phyloP scores from a whole-genome alignment of 2,797 vertebrate genomes.

The Masticophis lateralis region DNA sequence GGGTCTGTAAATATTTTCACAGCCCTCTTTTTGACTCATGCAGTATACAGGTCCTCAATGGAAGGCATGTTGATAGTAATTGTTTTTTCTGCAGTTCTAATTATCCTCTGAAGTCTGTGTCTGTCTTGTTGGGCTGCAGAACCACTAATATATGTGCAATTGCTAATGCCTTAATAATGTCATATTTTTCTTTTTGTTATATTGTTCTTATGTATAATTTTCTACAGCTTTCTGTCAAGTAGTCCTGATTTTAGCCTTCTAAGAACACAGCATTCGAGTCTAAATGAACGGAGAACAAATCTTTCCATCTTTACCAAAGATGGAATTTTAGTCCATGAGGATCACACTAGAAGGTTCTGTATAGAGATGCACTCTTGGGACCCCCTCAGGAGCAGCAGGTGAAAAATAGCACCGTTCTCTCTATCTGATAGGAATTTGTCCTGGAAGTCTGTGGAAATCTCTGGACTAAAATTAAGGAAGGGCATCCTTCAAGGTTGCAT shows the following conservation, averaged over 20 bases:
- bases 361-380: background rate
- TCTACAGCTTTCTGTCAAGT: constrained; percentile 32
- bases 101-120: too few species aligned
- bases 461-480: background rate
- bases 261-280: background rate
- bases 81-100: too few species aligned
- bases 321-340: background rate
- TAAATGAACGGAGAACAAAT: constrained; percentile 32
- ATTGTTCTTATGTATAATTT: constrained; percentile 21
- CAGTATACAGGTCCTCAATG: too few species aligned
- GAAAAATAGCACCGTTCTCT: background rate
- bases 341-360: background rate
- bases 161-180: constrained; percentile 25
- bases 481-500: background rate
- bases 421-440: background rate
- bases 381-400: background rate
- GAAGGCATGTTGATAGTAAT: too few species aligned
- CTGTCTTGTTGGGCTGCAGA: too few species aligned
- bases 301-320: background rate
- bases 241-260: background rate
- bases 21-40: too few species aligned
- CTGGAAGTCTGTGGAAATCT: background rate
- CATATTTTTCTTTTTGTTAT: constrained; percentile 16
- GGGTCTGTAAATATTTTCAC: too few species aligned
- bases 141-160: background rate